Evolutionary conservation across 2,888 invertebrate genomes (phyloP), one percentile per base, ranked within the genome.

Genomic region (Archaeoteleia sp.): DNA sequence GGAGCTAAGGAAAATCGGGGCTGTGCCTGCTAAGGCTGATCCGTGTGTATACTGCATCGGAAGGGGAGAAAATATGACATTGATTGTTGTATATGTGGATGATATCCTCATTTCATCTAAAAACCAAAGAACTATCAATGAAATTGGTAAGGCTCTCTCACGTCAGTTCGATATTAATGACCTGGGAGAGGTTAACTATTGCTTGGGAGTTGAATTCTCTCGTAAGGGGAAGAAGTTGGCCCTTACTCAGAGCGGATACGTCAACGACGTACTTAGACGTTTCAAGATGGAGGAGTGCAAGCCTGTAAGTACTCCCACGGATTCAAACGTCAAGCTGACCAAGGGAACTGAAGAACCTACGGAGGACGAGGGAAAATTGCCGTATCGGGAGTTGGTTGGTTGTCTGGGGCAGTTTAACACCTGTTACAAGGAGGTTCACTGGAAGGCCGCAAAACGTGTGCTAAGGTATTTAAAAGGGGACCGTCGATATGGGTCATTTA

Each of bases 201-300:
- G 72, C 51, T 53, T 77, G 9, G 75, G 75, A 30, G 69, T 78
- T 1, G 73, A 77, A 63, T 71, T 77, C 37, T 17, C 34, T 15
- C 55, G 53, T n/a, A n/a, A 17, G 7, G 13, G 60, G 3, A 32
- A 34, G 3, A 30, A 17, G 1, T 58, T 66, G 6, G n/a, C 27
- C 8, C 49, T 71, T 25, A 49, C 39, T 12, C 74, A 78, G 51
- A 53, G 37, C 14, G 67, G 63, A n/a, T 77, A 78, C 35, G 67
- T 78, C 17, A 53, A 45, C 3, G 71, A 76, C n/a, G 14, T 76
- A 7, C 43, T 78, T 15, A 48, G 69, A 35, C 43, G 73, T n/a
- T 80, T 76, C 57, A 60, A 68, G 17, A 78, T 80, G 78, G 51
- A 57, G 8, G 60, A 78, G 32, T 73, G 69, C 12, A 77, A 79